phyloP scores from a whole-genome alignment of 1,140 invertebrate species.

The Cotesia typhae region DNA sequence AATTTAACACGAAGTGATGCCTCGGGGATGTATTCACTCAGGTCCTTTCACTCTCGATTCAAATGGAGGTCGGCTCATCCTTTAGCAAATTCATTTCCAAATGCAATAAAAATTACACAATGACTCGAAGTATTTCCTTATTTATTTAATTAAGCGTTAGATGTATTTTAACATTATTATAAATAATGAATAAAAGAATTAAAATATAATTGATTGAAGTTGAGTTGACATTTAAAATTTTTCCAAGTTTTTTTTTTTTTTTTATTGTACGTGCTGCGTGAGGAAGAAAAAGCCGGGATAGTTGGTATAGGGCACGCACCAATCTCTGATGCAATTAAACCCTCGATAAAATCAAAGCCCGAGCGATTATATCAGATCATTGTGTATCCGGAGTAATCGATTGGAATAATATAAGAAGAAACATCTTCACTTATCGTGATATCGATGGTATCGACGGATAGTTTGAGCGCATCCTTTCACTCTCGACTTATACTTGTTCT shows the following conservation, averaged over 20 bases:
- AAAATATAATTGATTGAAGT: too few relatives aligned
- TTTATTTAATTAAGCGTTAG: too few relatives aligned
- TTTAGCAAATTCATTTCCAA: conserved; percentile 29
- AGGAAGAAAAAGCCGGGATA: conserved; percentile 1
- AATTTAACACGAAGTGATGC: conserved; percentile 5
- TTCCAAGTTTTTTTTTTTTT: too few relatives aligned
- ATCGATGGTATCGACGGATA: background rate
- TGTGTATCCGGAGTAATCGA: background rate
- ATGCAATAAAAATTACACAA: conserved; percentile 15
- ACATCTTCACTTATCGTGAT: background rate
- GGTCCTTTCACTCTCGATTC: conserved; percentile 40
- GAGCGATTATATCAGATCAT: conserved; percentile 15
- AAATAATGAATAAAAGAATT: too few relatives aligned
- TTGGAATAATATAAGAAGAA: background rate
- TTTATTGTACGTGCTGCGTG: too few relatives aligned
- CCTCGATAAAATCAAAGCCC: background rate
- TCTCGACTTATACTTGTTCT: conserved; percentile 12
- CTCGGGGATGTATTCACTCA: conserved; percentile 8
- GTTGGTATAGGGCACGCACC: background rate
- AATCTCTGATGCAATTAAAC: background rate
- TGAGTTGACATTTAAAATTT: too few relatives aligned
- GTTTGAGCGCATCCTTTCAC: conserved; percentile 24
- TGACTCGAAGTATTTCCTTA: background rate
- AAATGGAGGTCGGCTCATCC: conserved; percentile 37
- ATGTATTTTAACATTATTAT: too few relatives aligned